These are phyloP conservation scores for Pangasius macronema DNA, from an alignment of 2,797 vertebrate species.

Conservation along the genomic window DNA sequence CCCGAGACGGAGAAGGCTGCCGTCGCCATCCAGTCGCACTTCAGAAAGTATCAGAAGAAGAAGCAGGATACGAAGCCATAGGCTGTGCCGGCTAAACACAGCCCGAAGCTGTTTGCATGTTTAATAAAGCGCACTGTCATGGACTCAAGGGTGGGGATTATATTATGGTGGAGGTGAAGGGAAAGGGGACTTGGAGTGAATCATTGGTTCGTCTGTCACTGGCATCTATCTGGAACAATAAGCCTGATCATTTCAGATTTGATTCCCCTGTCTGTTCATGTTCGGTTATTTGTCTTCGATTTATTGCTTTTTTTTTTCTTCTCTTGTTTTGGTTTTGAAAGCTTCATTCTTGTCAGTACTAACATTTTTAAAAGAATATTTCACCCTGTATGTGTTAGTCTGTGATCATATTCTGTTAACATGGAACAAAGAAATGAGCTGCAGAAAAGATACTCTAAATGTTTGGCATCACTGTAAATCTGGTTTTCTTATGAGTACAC, in stretches of 20 bases:
- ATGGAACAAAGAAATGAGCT: neutral
- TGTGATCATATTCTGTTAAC: neutral
- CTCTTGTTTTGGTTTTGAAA: neutral
- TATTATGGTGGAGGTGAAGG: constrained; percentile 4
- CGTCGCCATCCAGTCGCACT: constrained; percentile 94
- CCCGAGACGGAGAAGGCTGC: constrained; percentile 93
- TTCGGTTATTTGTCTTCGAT: constrained; percentile 13
- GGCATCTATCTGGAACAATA: constrained; percentile 43
- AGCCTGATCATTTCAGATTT: neutral
- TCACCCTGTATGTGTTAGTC: too few relatives aligned
- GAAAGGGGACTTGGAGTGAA: constrained; percentile 31
- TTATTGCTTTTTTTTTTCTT: constrained; percentile 15
- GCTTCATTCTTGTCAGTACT: neutral
- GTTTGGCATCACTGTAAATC: neutral
- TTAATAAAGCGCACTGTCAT: constrained; percentile 67
- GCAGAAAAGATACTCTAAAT: neutral
- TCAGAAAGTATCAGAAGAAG: constrained; percentile 99
- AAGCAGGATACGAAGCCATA: constrained; percentile 89
- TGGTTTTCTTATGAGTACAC: neutral
- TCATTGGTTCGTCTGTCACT: constrained; percentile 41
- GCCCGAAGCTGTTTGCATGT: constrained; percentile 72
- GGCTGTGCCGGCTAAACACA: constrained; percentile 39
- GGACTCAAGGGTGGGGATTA: constrained; percentile 59
- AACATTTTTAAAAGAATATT: neutral
- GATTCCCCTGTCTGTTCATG: neutral